Evolutionary conservation across 37 sponge, comb jelly and placozoan species (phyloP).

Genomic region (Spongia lamella): DNA sequence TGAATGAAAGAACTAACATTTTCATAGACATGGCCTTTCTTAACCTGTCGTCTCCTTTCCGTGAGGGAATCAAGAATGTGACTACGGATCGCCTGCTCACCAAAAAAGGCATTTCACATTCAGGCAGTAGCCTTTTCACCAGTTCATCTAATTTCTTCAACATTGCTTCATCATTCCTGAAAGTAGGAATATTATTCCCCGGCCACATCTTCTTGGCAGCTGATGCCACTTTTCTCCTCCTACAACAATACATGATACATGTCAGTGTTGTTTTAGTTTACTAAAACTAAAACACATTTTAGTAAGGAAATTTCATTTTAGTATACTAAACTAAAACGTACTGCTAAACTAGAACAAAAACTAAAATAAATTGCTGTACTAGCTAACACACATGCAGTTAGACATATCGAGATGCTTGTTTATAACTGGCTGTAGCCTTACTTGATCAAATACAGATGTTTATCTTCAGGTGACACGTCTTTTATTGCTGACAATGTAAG

Average conservation of each 20-base stretch:
- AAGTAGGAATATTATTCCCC: slow-evolving; percentile 10
- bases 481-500: neutral
- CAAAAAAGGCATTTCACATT: slow-evolving; percentile 21
- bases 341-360: no score
- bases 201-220: slow-evolving; percentile 6
- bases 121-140: slow-evolving; percentile 2
- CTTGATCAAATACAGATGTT: slow-evolving; percentile 17
- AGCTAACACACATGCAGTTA: no score
- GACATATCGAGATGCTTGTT: no score
- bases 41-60: slow-evolving; percentile 9
- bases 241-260: slow-evolving; percentile 1
- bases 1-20: neutral
- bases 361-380: no score
- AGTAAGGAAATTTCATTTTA: no score
- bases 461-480: slow-evolving; percentile 9
- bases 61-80: slow-evolving; percentile 8
- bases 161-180: neutral
- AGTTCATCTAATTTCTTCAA: slow-evolving; percentile 3
- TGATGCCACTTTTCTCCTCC: slow-evolving; percentile 4
- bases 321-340: no score
- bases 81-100: slow-evolving; percentile 3
- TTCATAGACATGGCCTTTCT: slow-evolving; percentile 10
- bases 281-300: no score
- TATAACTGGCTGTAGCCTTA: neutral
- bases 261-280: no score